Evolutionary conservation across 1,140 invertebrate genomes (phyloP).

Genomic region (Drosophila persimilis): DNA sequence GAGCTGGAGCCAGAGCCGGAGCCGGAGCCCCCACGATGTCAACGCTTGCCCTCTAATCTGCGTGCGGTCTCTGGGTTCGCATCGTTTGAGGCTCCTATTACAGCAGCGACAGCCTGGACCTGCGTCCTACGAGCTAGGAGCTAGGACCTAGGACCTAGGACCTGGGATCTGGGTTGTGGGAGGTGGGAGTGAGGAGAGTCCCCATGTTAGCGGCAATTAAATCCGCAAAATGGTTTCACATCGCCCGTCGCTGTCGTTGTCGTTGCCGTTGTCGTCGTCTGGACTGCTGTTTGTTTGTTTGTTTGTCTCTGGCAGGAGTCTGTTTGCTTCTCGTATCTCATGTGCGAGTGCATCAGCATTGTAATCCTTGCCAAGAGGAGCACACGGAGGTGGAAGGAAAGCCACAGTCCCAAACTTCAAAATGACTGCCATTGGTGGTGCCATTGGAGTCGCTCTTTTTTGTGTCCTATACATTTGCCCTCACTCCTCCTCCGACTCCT

Average conservation of each 20-base stretch:
- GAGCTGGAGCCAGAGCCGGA: neutral
- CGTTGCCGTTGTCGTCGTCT: too few relatives aligned
- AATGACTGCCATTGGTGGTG: slow-evolving; percentile 67
- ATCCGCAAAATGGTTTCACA: slow-evolving; percentile 76
- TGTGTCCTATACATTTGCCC: neutral
- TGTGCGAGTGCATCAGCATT: slow-evolving; percentile 49
- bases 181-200: slow-evolving; percentile 32
- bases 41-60: slow-evolving; percentile 67
- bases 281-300: slow-evolving; percentile 35
- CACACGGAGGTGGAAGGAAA: slow-evolving; percentile 21
- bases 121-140: neutral
- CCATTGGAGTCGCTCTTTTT: slow-evolving; percentile 34
- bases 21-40: slow-evolving; percentile 45
- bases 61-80: slow-evolving; percentile 21
- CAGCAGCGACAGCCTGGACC: slow-evolving; percentile 9
- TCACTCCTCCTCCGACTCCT: neutral
- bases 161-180: too few relatives aligned
- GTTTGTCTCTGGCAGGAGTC: neutral
- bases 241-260: slow-evolving; percentile 30
- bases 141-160: too few relatives aligned
- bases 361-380: slow-evolving; percentile 50
- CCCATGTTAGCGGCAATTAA: slow-evolving; percentile 80
- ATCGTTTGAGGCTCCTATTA: slow-evolving; percentile 60
- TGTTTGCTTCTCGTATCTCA: slow-evolving; percentile 44
- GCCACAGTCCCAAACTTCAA: slow-evolving; percentile 73